Percentiles rank a stretch among this genome's conserved stretches.
Conservation (phyloP, 2,113 vertebrate genomes). For the Patagioenas fasciata region DNA sequence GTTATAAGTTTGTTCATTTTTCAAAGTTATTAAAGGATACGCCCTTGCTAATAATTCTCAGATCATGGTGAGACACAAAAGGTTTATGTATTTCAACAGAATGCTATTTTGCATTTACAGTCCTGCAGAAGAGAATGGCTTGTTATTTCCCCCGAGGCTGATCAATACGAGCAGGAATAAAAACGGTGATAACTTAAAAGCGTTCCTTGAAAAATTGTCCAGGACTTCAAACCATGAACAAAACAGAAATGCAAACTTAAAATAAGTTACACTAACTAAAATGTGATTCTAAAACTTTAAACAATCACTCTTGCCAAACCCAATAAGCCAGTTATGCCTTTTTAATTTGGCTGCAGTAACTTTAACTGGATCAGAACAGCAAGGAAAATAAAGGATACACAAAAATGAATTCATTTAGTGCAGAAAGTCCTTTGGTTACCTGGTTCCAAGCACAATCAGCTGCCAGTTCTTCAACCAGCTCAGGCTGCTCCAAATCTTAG, state of each 20-base stretch:
- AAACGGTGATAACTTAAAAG: slow-evolving; percentile 25
- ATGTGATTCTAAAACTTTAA: background rate
- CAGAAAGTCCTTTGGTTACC: background rate
- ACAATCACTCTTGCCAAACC: background rate
- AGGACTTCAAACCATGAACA: background rate
- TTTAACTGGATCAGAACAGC: background rate
- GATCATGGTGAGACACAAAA: slow-evolving; percentile 24
- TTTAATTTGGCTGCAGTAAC: slow-evolving; percentile 2
- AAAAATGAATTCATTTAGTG: background rate
- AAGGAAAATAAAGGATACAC: background rate
- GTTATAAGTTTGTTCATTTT: slow-evolving; percentile 49
- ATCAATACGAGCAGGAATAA: slow-evolving; percentile 45
- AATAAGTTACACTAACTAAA: slow-evolving; percentile 10
- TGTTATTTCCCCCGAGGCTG: slow-evolving; percentile 59
- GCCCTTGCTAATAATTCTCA: slow-evolving; percentile 40
- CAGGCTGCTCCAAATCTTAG: background rate
- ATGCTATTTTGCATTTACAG: slow-evolving; percentile 60
- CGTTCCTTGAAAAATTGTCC: slow-evolving; percentile 41
- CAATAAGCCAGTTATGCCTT: background rate
- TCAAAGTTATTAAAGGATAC: slow-evolving; percentile 60
- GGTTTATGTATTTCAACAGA: slow-evolving; percentile 58
- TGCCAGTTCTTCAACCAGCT: background rate
- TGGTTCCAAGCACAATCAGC: background rate
- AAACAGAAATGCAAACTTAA: background rate
- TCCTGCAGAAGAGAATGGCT: slow-evolving; percentile 9